Conservation (phyloP, 2,113 vertebrate genomes). For the Actenoides hombroni region DNA sequence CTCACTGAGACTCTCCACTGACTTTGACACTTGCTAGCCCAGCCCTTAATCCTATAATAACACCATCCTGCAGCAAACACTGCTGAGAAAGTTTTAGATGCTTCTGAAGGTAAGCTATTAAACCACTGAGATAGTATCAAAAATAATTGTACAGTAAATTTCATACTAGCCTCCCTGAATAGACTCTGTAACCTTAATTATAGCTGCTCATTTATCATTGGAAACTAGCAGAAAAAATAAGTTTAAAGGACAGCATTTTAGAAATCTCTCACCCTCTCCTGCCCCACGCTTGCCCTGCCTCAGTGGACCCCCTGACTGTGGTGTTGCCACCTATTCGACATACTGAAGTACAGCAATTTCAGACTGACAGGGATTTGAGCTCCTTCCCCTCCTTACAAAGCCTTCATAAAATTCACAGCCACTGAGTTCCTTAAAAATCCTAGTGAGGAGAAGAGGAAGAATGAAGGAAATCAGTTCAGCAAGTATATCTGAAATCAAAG, state of each 20-base stretch:
- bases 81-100: not conserved
- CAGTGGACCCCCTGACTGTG: not conserved
- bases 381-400: not conserved
- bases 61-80: not conserved
- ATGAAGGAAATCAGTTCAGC: not conserved
- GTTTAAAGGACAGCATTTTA: not conserved
- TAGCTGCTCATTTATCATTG: not conserved
- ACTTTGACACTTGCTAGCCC: not conserved
- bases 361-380: not conserved
- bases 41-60: conserved; percentile 21
- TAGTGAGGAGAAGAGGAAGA: not conserved
- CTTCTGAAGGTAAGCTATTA: not conserved
- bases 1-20: not conserved
- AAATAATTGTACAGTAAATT: not conserved
- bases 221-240: not conserved
- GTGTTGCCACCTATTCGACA: not conserved
- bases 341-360: not conserved
- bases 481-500: not conserved
- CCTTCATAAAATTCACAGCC: not conserved
- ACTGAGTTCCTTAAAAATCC: not conserved
- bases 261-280: not conserved
- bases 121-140: not conserved
- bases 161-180: not conserved
- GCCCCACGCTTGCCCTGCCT: not conserved
- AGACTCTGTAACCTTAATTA: not conserved